Percentiles rank a stretch among this genome's conserved stretches.
Conservation (phyloP, 2,113 vertebrate species). For the Spermophilus dauricus region DNA sequence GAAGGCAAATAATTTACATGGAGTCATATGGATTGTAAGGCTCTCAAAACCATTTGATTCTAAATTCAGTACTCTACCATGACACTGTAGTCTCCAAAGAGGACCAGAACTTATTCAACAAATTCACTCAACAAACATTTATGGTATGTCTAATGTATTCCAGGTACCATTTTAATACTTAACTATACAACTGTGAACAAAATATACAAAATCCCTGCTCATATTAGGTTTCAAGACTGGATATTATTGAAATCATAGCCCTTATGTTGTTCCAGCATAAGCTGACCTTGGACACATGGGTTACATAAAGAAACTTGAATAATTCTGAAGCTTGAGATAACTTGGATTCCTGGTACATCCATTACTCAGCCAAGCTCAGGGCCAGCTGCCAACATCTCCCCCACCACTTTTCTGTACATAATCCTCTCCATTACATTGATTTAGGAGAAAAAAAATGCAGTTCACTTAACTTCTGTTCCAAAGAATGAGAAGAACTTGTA, state of each 20-base stretch:
- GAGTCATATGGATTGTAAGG: background rate
- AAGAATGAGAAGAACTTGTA: conserved; percentile 66
- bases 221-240: conserved; percentile 3
- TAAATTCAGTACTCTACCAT: background rate
- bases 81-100: background rate
- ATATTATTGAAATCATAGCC: background rate
- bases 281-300: background rate
- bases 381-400: conserved; percentile 67
- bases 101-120: conserved; percentile 20
- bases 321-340: conserved; percentile 35
- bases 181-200: background rate
- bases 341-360: conserved; percentile 32
- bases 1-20: background rate
- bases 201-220: conserved; percentile 47
- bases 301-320: conserved; percentile 56
- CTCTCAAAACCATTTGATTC: background rate
- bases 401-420: conserved; percentile 47
- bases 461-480: conserved; percentile 64
- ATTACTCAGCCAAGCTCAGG: conserved; percentile 38
- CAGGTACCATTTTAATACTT: background rate
- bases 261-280: background rate
- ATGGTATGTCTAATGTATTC: background rate
- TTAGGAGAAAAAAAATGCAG: conserved; percentile 70
- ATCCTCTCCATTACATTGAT: conserved; percentile 66
- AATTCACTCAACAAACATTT: background rate